Evolutionary conservation across 1,140 invertebrate genomes (phyloP), one percentile per base, ranked within the genome.

Genomic region (Chelonus insularis): DNA sequence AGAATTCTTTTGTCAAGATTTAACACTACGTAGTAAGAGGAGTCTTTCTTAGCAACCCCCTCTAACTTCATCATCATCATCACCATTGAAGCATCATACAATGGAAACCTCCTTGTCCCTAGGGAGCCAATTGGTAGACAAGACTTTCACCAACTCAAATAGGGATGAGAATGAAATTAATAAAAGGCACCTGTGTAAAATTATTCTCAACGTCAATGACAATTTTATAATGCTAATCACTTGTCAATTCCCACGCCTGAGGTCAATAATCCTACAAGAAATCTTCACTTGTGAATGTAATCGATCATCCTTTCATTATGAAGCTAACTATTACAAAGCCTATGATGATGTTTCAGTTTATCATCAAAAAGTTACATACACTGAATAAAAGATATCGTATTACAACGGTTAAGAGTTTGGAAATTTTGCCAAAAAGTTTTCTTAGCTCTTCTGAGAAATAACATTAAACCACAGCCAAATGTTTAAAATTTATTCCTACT

Each of bases 341-440:
- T 12, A 39, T 12, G 14, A 39, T 39, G n/a, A n/a, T 39, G 14
- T 39, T 12, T 39, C 37, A 39, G 6, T 39, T 39, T 39, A 39
- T 39, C n/a, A 39, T 39, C 2, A n/a, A n/a, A 12, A n/a, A 39
- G 14, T 39, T 34, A 34, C n/a, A 34, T 8, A 34, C n/a, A 34
- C 32, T 12, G 37, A 39, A 39, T n/a, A 12, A 12, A 5, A 8
- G 1, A 39, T 39, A 39, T 39, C 37, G 37, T n/a, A 12, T 39
- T 39, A 39, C 37, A 39, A n/a, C n/a, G 37, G 14, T 39, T 14
- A 39, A 12, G 37, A 39, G 14, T 39, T 39, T 39, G 3, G 37
- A 39, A 39, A 39, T 39, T 39, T n/a, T 39, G 37, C 37, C 37
- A 39, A 39, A 39, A 39, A n/a, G 37, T 39, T 39, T 39, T 39